These are phyloP conservation scores for Monochamus alternatus DNA, from an alignment of 2,888 invertebrate genomes.

Conservation along the genomic window DNA sequence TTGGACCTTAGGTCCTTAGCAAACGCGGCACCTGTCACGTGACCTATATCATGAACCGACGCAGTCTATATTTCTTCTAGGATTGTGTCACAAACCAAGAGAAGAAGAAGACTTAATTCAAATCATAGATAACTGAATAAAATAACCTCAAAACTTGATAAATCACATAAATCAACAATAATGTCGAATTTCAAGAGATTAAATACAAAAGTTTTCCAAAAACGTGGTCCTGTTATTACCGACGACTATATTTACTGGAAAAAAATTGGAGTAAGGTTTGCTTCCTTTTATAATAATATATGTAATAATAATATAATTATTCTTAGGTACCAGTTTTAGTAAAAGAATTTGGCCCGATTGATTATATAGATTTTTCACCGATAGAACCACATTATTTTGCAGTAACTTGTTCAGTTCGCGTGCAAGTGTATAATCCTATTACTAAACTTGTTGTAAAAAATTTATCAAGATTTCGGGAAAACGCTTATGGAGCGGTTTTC, in stretches of 20 bases:
- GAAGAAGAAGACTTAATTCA: too few relatives aligned
- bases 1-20: too few relatives aligned
- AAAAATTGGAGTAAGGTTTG: constrained; percentile 82
- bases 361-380: constrained; percentile 92
- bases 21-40: too few relatives aligned
- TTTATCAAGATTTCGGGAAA: constrained; percentile 86
- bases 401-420: constrained; percentile 92
- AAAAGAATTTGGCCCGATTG: constrained; percentile 94
- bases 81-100: too few relatives aligned
- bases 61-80: too few relatives aligned
- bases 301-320: constrained; percentile 5
- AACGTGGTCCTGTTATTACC: constrained; percentile 79
- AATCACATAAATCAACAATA: constrained; percentile 40
- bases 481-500: constrained; percentile 89
- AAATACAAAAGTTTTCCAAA: constrained; percentile 80
- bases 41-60: too few relatives aligned
- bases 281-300: not conserved
- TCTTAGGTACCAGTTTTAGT: constrained; percentile 86
- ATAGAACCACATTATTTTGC: constrained; percentile 93
- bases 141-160: too few relatives aligned
- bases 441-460: constrained; percentile 88
- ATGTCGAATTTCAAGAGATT: constrained; percentile 81
- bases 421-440: constrained; percentile 89
- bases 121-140: too few relatives aligned
- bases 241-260: constrained; percentile 92